These are phyloP conservation scores for Sturnira hondurensis DNA, from an alignment of 2,113 vertebrate species.

Conservation along the genomic window DNA sequence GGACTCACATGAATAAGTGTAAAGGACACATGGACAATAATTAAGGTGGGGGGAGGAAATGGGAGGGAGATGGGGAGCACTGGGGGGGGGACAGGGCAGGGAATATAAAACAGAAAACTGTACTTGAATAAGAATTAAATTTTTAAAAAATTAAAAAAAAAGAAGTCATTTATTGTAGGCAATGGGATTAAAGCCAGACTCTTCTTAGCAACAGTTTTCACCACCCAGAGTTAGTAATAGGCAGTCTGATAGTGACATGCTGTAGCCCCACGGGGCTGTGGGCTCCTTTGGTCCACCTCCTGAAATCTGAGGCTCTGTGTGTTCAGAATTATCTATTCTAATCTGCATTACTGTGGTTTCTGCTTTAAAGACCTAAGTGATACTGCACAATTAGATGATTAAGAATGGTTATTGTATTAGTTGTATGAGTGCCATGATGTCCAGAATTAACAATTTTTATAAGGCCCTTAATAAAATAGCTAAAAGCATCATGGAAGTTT, in stretches of 20 bases:
- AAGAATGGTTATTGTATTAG: not conserved
- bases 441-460: not conserved
- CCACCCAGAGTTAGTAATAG: not conserved
- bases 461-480: not conserved
- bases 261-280: rapidly evolving
- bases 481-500: not conserved
- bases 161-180: not conserved
- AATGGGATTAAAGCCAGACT: not conserved
- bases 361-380: not conserved
- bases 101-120: no score
- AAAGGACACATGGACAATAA: no score
- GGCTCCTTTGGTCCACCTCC: not conserved
- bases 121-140: no score
- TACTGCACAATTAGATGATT: not conserved
- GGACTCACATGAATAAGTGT: no score
- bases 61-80: no score
- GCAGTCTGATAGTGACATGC: not conserved
- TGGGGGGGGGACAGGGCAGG: no score
- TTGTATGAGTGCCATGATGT: not conserved
- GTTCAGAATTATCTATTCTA: not conserved
- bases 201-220: not conserved
- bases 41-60: no score
- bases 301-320: no score
- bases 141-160: no score
- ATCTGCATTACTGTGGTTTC: not conserved